A percentile compares a stretch with the other conserved stretches of the same genome.
Conservation (phyloP, 2,888 invertebrate species). For the Electrophaes corylata region DNA sequence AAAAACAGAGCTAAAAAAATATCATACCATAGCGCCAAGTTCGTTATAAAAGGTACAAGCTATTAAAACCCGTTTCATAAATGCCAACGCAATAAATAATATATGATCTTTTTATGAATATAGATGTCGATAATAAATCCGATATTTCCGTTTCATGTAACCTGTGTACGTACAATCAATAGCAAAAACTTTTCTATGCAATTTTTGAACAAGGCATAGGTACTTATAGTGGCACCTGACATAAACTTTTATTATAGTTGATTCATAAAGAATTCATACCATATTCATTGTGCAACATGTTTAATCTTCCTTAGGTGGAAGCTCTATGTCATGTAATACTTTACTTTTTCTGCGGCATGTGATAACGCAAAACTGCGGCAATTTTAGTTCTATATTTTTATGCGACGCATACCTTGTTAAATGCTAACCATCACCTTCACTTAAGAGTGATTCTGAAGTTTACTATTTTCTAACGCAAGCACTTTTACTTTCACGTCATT, state of each 20-base stretch:
- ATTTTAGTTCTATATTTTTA: background rate
- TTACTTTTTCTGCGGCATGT: too few species aligned
- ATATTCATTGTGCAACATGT: too few species aligned
- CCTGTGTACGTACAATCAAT: conserved; percentile 25
- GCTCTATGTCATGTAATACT: too few species aligned
- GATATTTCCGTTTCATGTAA: conserved; percentile 76
- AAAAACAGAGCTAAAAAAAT: too few species aligned
- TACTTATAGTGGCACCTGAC: too few species aligned
- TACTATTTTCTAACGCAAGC: background rate
- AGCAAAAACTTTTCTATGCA: background rate
- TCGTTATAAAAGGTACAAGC: background rate
- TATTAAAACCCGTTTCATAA: conserved; percentile 11
- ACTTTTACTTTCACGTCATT: conserved; percentile 11
- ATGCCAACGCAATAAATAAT: conserved; percentile 41
- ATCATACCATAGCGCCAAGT: too few species aligned
- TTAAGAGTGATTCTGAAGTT: background rate
- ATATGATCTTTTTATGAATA: conserved; percentile 68
- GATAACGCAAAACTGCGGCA: too few species aligned
- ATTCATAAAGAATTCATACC: too few species aligned
- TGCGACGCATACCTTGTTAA: background rate
- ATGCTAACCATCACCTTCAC: background rate
- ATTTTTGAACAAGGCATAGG: background rate
- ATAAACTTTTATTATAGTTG: too few species aligned
- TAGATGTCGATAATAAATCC: conserved; percentile 66
- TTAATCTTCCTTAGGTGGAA: too few species aligned